Conservation (phyloP, 1,140 invertebrate genomes). For the Chionoecetes opilio region DNA sequence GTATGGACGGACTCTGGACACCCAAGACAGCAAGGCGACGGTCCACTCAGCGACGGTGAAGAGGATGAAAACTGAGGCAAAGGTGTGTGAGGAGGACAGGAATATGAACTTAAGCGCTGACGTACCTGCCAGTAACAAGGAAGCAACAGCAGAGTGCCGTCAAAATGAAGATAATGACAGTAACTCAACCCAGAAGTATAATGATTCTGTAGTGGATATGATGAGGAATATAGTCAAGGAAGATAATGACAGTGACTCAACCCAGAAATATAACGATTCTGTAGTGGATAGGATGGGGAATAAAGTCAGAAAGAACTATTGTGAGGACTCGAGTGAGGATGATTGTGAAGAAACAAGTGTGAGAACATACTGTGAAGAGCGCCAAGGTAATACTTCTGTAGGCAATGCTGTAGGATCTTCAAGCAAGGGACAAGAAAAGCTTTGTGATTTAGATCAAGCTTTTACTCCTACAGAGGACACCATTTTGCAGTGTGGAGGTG, state of each 20-base stretch:
- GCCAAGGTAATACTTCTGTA: neutral
- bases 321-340: neutral
- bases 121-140: neutral
- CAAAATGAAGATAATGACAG: neutral
- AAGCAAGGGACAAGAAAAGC: neutral
- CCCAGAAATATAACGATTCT: neutral
- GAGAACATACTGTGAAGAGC: neutral
- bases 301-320: neutral
- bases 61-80: neutral
- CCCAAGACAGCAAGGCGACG: conserved; percentile 61
- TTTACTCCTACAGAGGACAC: neutral
- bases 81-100: neutral
- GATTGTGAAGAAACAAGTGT: neutral
- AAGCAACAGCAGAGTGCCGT: neutral
- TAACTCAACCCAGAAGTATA: neutral
- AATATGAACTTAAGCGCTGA: neutral
- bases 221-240: neutral
- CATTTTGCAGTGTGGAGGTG: too few relatives aligned
- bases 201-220: neutral
- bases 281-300: neutral
- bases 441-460: neutral
- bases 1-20: conserved; percentile 49
- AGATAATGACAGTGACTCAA: neutral
- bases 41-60: conserved; percentile 63
- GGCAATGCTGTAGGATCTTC: too few relatives aligned